These are phyloP conservation scores for Xylota sylvarum DNA, from an alignment of 2,888 invertebrate species.

Conservation along the genomic window DNA sequence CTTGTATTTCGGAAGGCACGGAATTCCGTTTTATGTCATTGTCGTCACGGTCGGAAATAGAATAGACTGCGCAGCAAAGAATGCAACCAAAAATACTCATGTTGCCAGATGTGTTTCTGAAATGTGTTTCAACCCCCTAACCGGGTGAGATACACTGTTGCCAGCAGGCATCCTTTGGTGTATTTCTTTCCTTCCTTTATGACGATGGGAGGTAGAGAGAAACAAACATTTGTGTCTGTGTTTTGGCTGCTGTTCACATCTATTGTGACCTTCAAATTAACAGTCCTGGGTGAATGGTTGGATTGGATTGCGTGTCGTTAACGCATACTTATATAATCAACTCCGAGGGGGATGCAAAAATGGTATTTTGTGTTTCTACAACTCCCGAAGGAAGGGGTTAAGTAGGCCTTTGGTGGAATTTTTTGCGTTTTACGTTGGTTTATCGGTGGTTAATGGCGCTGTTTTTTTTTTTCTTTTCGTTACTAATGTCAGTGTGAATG, in stretches of 20 bases:
- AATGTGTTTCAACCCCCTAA: slow-evolving; percentile 3
- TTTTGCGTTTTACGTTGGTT: slow-evolving; percentile 27
- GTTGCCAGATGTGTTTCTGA: slow-evolving; percentile 31
- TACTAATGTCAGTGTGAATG: slow-evolving; percentile 14
- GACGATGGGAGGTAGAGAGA: slow-evolving; percentile 1
- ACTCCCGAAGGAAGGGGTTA: slow-evolving; percentile 26
- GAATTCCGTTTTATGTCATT: slow-evolving; percentile 74
- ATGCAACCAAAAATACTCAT: slow-evolving; percentile 39
- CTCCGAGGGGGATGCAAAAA: slow-evolving; percentile 13
- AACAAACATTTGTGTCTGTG: slow-evolving; percentile 55
- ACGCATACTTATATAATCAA: slow-evolving; percentile 37
- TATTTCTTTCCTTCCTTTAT: background rate
- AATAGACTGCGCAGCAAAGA: slow-evolving; percentile 65
- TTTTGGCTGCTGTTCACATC: slow-evolving; percentile 55
- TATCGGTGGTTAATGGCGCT: background rate
- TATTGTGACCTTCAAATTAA: slow-evolving; percentile 70
- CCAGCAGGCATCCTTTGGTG: slow-evolving; percentile 16
- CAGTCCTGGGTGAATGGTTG: slow-evolving; percentile 5
- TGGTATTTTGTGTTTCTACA: slow-evolving; percentile 30
- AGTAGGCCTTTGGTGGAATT: slow-evolving; percentile 53
- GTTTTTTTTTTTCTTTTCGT: no score
- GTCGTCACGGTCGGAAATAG: slow-evolving; percentile 59
- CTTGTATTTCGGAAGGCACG: slow-evolving; percentile 62
- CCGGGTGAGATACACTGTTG: slow-evolving; percentile 42
- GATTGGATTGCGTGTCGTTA: slow-evolving; percentile 42